Base-by-base conservation (phyloP, 2,888 invertebrate species). In the Copidosoma aretas region DNA sequence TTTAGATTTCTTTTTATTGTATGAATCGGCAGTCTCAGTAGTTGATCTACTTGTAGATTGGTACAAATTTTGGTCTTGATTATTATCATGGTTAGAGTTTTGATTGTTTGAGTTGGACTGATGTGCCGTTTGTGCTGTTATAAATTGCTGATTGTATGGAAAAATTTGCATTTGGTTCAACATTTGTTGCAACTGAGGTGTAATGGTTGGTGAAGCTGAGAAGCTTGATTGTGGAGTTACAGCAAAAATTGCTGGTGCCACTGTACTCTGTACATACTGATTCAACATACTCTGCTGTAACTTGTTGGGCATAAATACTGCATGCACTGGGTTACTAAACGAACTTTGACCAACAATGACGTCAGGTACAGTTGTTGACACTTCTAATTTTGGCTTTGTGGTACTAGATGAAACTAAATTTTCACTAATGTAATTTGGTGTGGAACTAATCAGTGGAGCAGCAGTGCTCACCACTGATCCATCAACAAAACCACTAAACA, bases 321-420 rank as follows among this genome's bases (percentile, higher is more conserved):
- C 80, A 4, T 80, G 69, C 1, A 78, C 71, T 0, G 81, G 78
- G 71, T 75, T 81, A 8, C 79, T 78, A 22, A 77, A 79, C 5
- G 75, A 75, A 43, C 75, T 82, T 64, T 82, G 82, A 5, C 82
- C 83, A 1, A 82, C 78, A 19, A 84, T 79, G 5, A 83, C 72
- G 15, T 84, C 83, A 0, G 82, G 78, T 12, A 77, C 66, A 0
- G 78, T 52, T 1, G 77, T 77, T 0, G 80, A 73, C 0, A 78
- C 49, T n/a, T 71, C 76, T n/a, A 75, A 73, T 39, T 71, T 73
- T 8, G 64, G 64, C 59, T 74, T 75, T 2, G 75, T 70, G 0
- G 75, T 46, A 60, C 68, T 72, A 4, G 69, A 69, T 19, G 21
- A 39, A 25, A 67, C 24, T 56, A 73, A 22, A 61, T 22, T 54